Base-by-base conservation (phyloP, 2,888 invertebrate species). In the Malthinus seriepunctatus region DNA sequence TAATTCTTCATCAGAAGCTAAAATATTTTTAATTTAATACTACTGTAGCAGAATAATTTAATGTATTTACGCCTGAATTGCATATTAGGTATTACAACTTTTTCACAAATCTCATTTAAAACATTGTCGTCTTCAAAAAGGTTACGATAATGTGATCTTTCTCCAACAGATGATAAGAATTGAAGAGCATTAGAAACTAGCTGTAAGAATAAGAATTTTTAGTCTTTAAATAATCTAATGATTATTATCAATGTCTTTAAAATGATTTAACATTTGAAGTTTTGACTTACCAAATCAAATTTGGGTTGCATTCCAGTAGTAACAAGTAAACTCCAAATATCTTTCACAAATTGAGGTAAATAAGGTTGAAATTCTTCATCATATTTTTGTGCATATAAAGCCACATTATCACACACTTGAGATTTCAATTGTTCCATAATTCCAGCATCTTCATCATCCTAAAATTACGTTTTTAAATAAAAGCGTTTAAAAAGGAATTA, bases 31-130 rank as follows among this genome's bases (percentile, higher is more conserved):
- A 38, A 49, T 55, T 10, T 46, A 8, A 37, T 31, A 39, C 42
- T 32, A 8, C 9, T 47, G 45, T 32, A 45, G 51, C 47, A 47
- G 9, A 9, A 10, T 33, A 4, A 47, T 51, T 45, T 37, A 10
- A 8, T 0, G 15, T 12, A 70, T 69, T 72, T 75, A 93, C 93
- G 88, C 83, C 98, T 86, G 68, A 99, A 95, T 78, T 96, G 92
- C 86, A 99, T 92, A 76, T 98, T 99, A 0, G 98, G 97, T 70
- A 99, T 95, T 70, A 99, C 93, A n/a, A 99, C 95, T 78, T 96
- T 96, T 76, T 98, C 95, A 77, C 97, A 98, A 64, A 97, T 96
- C 70, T 89, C 91, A 65, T 91, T 89, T 5, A 98, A 83, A 2
- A 93, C 93, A 47, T 85, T 85, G 0, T 92, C 88, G 76, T 93